Percentiles rank a stretch among this genome's conserved stretches.
Evolutionary conservation across 2,888 invertebrate species (phyloP).

Genomic region (Aphrophora alni): DNA sequence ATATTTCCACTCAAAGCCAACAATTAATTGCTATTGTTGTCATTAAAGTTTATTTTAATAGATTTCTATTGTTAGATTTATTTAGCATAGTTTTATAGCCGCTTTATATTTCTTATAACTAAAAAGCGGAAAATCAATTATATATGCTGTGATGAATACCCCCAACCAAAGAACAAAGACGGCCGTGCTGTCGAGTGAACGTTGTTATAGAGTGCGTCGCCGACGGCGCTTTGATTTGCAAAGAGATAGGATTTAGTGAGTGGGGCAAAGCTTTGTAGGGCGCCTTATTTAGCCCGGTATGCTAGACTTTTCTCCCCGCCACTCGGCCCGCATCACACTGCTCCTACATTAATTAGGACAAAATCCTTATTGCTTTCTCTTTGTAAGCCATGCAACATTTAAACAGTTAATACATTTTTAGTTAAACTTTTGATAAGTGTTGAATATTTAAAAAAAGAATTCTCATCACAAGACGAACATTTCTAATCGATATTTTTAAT

Average conservation of each 20-base stretch:
- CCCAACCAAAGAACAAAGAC: not conserved
- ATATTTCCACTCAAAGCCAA: no score
- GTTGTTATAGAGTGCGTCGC: not conserved
- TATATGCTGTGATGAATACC: no score
- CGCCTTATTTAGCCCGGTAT: constrained; percentile 46
- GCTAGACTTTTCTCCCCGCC: constrained; percentile 47
- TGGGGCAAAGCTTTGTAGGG: constrained; percentile 38
- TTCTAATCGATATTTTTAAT: no score
- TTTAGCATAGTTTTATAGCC: no score
- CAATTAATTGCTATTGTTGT: no score
- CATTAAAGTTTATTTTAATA: no score
- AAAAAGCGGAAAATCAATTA: no score
- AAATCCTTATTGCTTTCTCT: not conserved
- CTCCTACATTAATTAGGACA: not conserved
- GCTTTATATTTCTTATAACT: no score
- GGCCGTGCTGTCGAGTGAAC: not conserved
- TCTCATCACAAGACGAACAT: no score
- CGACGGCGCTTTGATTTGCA: not conserved
- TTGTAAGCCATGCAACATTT: not conserved
- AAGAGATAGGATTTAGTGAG: not conserved
- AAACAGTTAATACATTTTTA: not conserved
- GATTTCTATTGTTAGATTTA: no score
- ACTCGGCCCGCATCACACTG: constrained; percentile 14
- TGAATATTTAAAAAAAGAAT: no score
- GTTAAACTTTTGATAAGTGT: no score